phyloP scores from a whole-genome alignment of 92 coral and sea anemone genomes.

The Actinernus sp. region DNA sequence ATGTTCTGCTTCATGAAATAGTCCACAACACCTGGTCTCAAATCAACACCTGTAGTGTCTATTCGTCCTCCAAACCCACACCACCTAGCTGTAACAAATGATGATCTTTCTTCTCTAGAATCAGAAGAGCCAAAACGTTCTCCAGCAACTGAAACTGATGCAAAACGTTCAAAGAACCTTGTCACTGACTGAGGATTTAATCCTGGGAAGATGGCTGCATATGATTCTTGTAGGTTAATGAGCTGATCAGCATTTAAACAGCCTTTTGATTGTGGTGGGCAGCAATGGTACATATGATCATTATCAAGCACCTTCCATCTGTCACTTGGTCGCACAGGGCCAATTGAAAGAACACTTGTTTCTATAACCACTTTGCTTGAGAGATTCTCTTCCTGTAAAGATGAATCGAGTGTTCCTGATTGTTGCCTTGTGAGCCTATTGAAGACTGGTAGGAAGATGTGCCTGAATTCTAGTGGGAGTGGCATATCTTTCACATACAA shows the following conservation, averaged over 20 bases:
- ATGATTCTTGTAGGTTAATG: neutral
- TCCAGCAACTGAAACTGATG: neutral
- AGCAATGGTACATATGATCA: neutral
- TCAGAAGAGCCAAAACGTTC: neutral
- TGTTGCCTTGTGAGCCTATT: neutral
- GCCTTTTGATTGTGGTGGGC: neutral
- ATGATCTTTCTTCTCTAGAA: slow-evolving; percentile 5
- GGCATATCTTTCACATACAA: neutral
- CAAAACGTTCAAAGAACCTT: neutral
- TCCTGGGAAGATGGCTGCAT: neutral
- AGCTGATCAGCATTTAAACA: neutral
- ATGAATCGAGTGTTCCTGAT: neutral
- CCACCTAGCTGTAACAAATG: too few species aligned
- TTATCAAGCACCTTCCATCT: neutral
- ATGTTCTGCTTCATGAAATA: slow-evolving; percentile 56
- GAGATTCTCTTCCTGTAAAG: neutral
- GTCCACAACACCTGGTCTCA: slow-evolving; percentile 70
- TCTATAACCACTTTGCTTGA: neutral
- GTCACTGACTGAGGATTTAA: neutral
- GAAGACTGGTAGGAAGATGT: neutral
- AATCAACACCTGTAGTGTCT: slow-evolving; percentile 32
- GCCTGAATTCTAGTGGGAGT: neutral
- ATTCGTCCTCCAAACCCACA: too few species aligned
- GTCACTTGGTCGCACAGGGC: neutral
- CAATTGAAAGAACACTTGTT: neutral